Base-by-base conservation (phyloP, 2,113 vertebrate species). In the Guaruba guarouba region DNA sequence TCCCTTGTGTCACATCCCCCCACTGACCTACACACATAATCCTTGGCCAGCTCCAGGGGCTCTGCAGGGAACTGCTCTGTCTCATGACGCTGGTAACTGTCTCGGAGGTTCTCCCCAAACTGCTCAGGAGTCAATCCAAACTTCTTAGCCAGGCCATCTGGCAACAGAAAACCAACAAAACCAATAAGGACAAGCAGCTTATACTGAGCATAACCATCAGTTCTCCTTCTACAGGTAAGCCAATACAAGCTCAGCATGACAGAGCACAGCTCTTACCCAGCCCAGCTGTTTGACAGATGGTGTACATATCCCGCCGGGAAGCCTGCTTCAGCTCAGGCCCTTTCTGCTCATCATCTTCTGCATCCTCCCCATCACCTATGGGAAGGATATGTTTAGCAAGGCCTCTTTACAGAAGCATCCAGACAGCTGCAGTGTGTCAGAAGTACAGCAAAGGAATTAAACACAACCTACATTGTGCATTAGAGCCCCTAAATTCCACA, bases 1-100 rank as follows among this genome's bases (percentile, higher is more conserved):
- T 23, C 6, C 35, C 13, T 22, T 46, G 43, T 5, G 22, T 66
- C 62, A 64, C 33, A 46, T 2, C 6, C 12, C 61, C 3, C 2
- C 24, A 85, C 94, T 95, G 93, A 99, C 99, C 98, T 98, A 98
- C 99, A 99, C 41, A 99, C 98, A 2, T 99, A 99, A 95, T 99
- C 99, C 97, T 99, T 99, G 71, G 99, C 99, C 95, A 99, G 97
- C 95, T 99, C 99, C 74, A 99, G 90, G 5, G 99, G 99, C 96
- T 99, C 99, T 4, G 99, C 99, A 2, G 99, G 99, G 91, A 99
- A 99, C 97, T 99, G 99, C 96, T 99, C 99, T 0, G 99, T 99
- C 96, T 99, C 99, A 0, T 99, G 99, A 68, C 99, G 98, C 91
- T 99, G 99, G 96, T 99, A 99, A 95, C 99, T 99, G 97, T 99